Evolutionary conservation across 37 sponge, comb jelly and placozoan species (phyloP).

Genomic region (Corticium candelabrum): DNA sequence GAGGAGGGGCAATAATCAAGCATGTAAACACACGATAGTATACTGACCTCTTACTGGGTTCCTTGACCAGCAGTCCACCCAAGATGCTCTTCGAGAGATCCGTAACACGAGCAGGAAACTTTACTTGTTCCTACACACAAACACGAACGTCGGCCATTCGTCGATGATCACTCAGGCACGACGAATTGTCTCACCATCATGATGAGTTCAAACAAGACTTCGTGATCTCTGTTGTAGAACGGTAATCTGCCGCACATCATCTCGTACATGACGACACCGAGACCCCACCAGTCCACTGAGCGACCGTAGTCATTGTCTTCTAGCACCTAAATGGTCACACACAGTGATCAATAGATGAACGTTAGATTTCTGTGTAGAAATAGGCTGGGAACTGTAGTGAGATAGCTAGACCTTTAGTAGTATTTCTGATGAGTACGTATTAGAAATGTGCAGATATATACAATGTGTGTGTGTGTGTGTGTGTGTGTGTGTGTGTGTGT

Average conservation of each 20-base stretch:
- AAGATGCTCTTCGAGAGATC: conserved; percentile 55
- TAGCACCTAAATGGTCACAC: too few relatives aligned
- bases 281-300: conserved; percentile 98
- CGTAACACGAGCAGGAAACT: conserved; percentile 84
- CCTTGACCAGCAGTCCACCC: conserved; percentile 73
- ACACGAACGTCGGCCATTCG: too few relatives aligned
- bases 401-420: too few relatives aligned
- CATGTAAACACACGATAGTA: too few relatives aligned
- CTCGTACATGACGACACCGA: conserved; percentile 98
- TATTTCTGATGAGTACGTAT: too few relatives aligned
- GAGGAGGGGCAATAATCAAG: too few relatives aligned
- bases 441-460: too few relatives aligned
- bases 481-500: too few relatives aligned
- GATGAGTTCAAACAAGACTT: conserved; percentile 83
- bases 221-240: conserved; percentile 89
- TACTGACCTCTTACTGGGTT: conserved; percentile 38
- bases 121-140: conserved; percentile 72
- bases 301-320: conserved; percentile 97
- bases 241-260: conserved; percentile 99
- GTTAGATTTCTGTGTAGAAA: too few relatives aligned
- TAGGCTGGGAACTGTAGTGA: too few relatives aligned
- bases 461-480: too few relatives aligned
- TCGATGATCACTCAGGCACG: background rate
- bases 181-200: conserved; percentile 21
- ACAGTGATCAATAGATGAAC: too few relatives aligned